phyloP scores from a whole-genome alignment of 2,797 vertebrate genomes.

The Pagetopsis macropterus region DNA sequence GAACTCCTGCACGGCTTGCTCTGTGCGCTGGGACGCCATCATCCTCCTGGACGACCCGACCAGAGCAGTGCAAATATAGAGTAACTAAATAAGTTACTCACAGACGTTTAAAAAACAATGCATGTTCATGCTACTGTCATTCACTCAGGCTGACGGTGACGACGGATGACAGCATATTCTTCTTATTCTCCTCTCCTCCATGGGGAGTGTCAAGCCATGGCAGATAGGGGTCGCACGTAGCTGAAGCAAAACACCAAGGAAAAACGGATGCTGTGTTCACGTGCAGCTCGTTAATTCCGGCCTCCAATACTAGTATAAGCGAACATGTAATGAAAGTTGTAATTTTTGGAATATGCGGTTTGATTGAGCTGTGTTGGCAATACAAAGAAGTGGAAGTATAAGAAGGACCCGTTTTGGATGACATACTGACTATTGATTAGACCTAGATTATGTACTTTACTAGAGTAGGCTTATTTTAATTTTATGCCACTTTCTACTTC shows the following conservation, averaged over 20 bases:
- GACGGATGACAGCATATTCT: constrained; percentile 72
- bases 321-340: neutral
- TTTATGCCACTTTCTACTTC: too few species aligned
- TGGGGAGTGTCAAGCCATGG: constrained; percentile 38
- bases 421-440: neutral
- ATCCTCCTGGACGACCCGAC: constrained; percentile 2
- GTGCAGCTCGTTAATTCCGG: constrained; percentile 2
- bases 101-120: constrained; percentile 28
- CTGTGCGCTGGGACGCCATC: constrained; percentile 83
- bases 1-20: constrained; percentile 86
- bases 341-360: neutral
- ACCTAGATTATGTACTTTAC: too few species aligned
- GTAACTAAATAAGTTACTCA: neutral
- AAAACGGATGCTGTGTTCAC: constrained; percentile 39
- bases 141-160: constrained; percentile 23
- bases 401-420: neutral
- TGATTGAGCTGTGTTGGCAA: neutral
- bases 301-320: fast-evolving
- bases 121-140: constrained; percentile 40
- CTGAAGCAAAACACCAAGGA: constrained; percentile 12
- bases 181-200: constrained; percentile 63
- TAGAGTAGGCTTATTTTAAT: too few species aligned
- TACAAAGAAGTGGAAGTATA: neutral
- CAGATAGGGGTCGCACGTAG: constrained; percentile 74
- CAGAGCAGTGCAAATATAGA: neutral